Evolutionary conservation across 2,797 vertebrate genomes (phyloP).

Genomic region (Malurus splendens): DNA sequence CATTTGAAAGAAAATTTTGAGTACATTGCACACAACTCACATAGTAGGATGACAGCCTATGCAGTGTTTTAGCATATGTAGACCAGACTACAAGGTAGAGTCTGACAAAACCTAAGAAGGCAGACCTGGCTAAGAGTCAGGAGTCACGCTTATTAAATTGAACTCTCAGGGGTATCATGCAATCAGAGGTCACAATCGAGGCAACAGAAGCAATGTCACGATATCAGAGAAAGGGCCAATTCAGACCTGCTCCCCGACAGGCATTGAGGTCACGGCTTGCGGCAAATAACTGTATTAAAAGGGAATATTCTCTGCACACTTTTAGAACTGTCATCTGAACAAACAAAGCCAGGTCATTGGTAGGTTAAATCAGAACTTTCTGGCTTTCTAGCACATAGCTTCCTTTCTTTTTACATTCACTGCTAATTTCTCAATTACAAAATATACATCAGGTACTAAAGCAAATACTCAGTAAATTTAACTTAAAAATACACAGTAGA

Average conservation of each 20-base stretch:
- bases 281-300: conserved; percentile 79
- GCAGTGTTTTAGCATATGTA: conserved; percentile 49
- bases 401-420: conserved; percentile 53
- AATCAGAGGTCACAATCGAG: conserved; percentile 83
- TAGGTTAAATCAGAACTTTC: conserved; percentile 74
- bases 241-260: conserved; percentile 77
- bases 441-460: conserved; percentile 1
- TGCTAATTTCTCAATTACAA: conserved; percentile 52
- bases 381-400: conserved; percentile 42
- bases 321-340: conserved; percentile 78
- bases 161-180: conserved; percentile 86
- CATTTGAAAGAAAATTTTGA: background rate
- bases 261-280: conserved; percentile 75
- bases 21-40: background rate
- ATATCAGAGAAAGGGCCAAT: conserved; percentile 84
- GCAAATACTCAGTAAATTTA: background rate
- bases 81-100: conserved; percentile 47
- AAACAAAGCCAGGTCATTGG: conserved; percentile 78
- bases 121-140: conserved; percentile 77
- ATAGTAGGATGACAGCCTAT: background rate
- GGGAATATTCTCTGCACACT: conserved; percentile 73
- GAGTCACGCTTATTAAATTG: conserved; percentile 91
- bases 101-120: conserved; percentile 64
- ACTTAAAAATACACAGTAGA: background rate
- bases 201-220: conserved; percentile 83